Evolutionary conservation across 1,140 invertebrate genomes (phyloP), one percentile per base, ranked within the genome.

Genomic region (Stenopsyche tienmushanensis): DNA sequence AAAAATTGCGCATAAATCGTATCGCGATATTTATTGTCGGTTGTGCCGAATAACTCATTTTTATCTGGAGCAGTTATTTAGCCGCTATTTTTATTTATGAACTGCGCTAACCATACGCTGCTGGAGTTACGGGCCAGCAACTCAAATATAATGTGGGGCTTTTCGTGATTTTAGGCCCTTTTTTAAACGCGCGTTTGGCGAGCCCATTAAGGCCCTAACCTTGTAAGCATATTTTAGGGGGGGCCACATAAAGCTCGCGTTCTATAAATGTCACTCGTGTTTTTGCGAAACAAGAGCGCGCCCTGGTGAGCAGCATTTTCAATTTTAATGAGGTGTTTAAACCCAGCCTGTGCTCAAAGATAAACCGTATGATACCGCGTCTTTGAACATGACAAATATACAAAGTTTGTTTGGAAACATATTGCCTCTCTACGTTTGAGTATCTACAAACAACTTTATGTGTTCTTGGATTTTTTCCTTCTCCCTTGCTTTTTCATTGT

Each of bases 291-390:
- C 52, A 54, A 25, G 15, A n/a, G 52, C 26, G 29, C 29, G 25
- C 52, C 52, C 13, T 8, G 26, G 52, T 29, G 26, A 18, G 52
- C 52, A 34, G 21, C 52, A 54, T 54, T 29, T 54, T 54, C 52
- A 54, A 54, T 54, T 54, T 54, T 54, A 54, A 54, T 34, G 52
- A 54, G 24, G 29, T 29, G 52, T 54, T 54, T 54, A n/a, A n/a
- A n/a, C n/a, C n/a, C n/a, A n/a, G n/a, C n/a, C n/a, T n/a, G n/a
- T n/a, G n/a, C n/a, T n/a, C n/a, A n/a, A n/a, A n/a, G n/a, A n/a
- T n/a, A n/a, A n/a, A n/a, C n/a, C n/a, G n/a, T n/a, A n/a, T n/a
- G n/a, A n/a, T n/a, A n/a, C n/a, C n/a, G n/a, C n/a, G n/a, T n/a
- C n/a, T n/a, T n/a, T n/a, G n/a, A n/a, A n/a, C n/a, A n/a, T n/a